Percentiles rank a stretch among this genome's conserved stretches.
phyloP scores from a whole-genome alignment of 2,888 invertebrate species.

The Aspidapion aeneum region DNA sequence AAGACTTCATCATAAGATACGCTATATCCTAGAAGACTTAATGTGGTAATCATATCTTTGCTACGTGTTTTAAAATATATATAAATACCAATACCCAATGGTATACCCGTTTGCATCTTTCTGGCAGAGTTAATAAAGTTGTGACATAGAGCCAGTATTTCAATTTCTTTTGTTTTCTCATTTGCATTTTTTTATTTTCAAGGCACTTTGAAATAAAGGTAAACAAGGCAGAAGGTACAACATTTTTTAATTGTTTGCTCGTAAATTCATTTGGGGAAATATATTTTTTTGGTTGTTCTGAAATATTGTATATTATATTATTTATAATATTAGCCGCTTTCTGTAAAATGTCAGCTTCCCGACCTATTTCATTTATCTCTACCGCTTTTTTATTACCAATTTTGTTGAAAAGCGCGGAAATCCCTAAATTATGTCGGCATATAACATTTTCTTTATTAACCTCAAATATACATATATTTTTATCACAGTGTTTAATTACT shows the following conservation, averaged over 20 bases:
- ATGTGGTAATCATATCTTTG: neutral
- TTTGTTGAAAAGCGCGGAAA: too few species aligned
- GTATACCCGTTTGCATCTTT: neutral
- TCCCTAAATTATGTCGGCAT: too few species aligned
- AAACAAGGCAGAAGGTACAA: neutral
- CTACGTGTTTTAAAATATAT: neutral
- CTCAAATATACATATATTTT: too few species aligned
- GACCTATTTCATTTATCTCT: too few species aligned
- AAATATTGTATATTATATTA: too few species aligned
- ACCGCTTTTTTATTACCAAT: too few species aligned
- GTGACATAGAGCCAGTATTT: neutral
- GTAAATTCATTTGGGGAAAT: neutral
- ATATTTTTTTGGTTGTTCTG: neutral
- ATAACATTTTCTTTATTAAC: too few species aligned
- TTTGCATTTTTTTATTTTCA: too few species aligned
- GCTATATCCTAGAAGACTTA: neutral
- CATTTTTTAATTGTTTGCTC: neutral
- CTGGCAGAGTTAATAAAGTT: neutral
- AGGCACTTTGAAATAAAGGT: too few species aligned
- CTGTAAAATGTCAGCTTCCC: too few species aligned
- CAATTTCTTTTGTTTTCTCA: neutral
- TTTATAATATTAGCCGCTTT: too few species aligned
- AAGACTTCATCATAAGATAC: neutral
- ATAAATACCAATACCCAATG: neutral
- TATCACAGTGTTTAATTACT: too few species aligned